Base-by-base conservation (phyloP, 2,888 invertebrate species). In the Stegana nigrithorax region DNA sequence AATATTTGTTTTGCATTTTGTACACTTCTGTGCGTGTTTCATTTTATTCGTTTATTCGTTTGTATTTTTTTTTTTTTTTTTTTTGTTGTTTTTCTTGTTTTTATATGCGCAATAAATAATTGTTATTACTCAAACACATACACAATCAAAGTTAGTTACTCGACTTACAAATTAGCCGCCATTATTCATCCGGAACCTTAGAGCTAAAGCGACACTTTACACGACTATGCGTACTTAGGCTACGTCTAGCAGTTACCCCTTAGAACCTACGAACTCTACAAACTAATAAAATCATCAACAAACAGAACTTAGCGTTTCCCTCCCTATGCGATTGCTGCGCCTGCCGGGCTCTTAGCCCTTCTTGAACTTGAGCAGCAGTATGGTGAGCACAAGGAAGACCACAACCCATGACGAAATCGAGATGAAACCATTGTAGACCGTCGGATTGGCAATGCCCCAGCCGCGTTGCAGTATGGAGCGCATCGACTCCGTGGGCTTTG, bases 401-500 rank as follows among this genome's bases (percentile, higher is more conserved):
- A 90, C 84, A 21, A 94, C 94, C 96, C 96, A 97, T 4, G 90
- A 83, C 0, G 89, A 84, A 0, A 93, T 92, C 2, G 94, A 91
- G 1, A 94, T 85, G 82, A 93, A 96, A 0, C 96, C 96, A 17
- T 89, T 87, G 84, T 94, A 95, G 2, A 96, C 96, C 0, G 89
- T 87, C 0, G 92, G 89, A 47, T 90, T 87, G 0, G 86, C 78
- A 6, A 96, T 89, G 4, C 87, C 85, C 95, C 96, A 96, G 1
- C 96, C 96, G 71, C 93, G 88, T 56, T 93, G 93, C 36, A 95
- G 84, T 83, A 96, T 92, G 2, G 92, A 91, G n/a, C 96, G 88
- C 68, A 97, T 87, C 2, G 95, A 92, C 74, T 96, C 95, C 0
- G 95, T 95, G 0, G 95, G 93, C 73, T 93, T 91, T 0, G 97